Percentiles rank a stretch among this genome's conserved stretches.
These are phyloP conservation scores for Eurystomus glaucurus DNA, from an alignment of 2,797 vertebrate genomes.

Conservation along the genomic window DNA sequence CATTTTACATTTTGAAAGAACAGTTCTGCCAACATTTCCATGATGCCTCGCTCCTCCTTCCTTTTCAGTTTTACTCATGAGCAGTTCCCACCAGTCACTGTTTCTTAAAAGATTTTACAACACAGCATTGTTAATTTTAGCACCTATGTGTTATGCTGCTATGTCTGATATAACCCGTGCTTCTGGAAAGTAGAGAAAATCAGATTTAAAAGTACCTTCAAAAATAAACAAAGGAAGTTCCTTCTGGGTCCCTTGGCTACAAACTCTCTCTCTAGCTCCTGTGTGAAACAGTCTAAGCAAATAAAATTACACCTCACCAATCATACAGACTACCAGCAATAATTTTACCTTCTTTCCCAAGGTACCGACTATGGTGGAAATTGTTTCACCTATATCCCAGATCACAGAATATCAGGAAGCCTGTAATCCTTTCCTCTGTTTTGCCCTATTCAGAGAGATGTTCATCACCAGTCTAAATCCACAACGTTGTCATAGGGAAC, in stretches of 20 bases:
- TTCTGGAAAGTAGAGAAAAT: background rate
- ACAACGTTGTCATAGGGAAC: background rate
- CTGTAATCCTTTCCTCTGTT: background rate
- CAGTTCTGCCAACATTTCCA: background rate
- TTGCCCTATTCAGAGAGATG: background rate
- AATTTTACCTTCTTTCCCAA: background rate
- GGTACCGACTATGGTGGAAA: background rate
- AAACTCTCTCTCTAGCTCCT: background rate
- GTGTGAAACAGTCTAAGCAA: background rate
- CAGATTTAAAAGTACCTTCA: background rate
- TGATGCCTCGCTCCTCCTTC: background rate
- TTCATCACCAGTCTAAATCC: background rate
- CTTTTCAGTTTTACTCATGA: slow-evolving; percentile 17
- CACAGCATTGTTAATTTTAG: slow-evolving; percentile 49
- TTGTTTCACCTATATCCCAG: background rate
- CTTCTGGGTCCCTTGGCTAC: background rate
- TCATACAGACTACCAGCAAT: background rate
- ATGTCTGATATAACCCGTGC: background rate
- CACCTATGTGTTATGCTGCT: slow-evolving; percentile 22
- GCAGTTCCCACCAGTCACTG: slow-evolving; percentile 13
- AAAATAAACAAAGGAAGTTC: background rate
- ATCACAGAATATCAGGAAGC: background rate
- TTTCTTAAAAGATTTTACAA: slow-evolving; percentile 20
- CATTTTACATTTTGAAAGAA: background rate
- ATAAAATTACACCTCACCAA: background rate